phyloP scores from a whole-genome alignment of 2,113 vertebrate species.

The Shinisaurus crocodilurus region DNA sequence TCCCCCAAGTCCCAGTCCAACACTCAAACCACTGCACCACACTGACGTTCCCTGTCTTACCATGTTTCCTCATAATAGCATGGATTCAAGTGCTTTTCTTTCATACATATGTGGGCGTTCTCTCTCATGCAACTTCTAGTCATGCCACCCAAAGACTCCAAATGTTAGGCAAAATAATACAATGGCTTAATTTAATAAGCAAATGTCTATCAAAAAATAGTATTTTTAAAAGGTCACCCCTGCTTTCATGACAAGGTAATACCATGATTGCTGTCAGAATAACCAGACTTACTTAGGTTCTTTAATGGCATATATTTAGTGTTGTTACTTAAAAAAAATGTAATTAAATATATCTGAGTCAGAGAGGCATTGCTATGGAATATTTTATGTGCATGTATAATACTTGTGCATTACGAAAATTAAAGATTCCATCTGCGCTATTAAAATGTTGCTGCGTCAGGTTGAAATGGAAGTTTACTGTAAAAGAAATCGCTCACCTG shows the following conservation, averaged over 20 bases:
- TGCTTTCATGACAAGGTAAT: not conserved
- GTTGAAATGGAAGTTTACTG: not conserved
- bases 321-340: not conserved
- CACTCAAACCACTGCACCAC: no score
- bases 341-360: not conserved
- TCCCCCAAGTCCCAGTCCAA: no score
- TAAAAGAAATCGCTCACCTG: not conserved
- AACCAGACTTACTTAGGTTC: not conserved
- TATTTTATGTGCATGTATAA: not conserved
- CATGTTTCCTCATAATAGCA: no score
- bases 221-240: no score
- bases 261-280: not conserved
- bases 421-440: not conserved
- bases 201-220: no score
- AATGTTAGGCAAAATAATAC: not conserved
- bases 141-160: not conserved
- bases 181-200: not conserved
- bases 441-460: not conserved
- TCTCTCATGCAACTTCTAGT: no score
- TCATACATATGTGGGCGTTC: no score
- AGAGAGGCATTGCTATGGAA: not conserved
- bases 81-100: no score
- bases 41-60: no score
- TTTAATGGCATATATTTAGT: not conserved
- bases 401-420: not conserved